Base-by-base conservation (phyloP, 1,140 invertebrate genomes). In the Arion vulgaris region DNA sequence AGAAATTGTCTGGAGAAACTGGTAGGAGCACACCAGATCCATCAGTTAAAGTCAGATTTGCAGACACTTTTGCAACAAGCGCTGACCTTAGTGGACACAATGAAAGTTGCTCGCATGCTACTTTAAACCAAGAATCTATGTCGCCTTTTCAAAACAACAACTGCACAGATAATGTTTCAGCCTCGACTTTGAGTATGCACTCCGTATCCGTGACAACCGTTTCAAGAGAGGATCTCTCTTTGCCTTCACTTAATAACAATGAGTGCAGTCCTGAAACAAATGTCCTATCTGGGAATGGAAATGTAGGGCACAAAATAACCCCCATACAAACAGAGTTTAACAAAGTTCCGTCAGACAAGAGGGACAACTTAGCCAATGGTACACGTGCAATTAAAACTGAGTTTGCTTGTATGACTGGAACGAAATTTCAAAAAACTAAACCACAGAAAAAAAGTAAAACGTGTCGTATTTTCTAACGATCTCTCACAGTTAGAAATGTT, bases 361-460 rank as follows among this genome's bases (percentile, higher is more conserved):
- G 53, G 34, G 26, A 32, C 7, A 28, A 7, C 23, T 15, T 57
- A 11, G 34, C 23, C 13, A 78, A 78, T 66, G 57, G 57, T 1
- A 66, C 51, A 11, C 34, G 34, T 5, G 76, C 39, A 0, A 66
- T 78, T n/a, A 78, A 66, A 62, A 78, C 39, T 78, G 76, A 66
- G 45, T 38, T 78, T 39, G 76, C 53, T 28, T 78, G 76, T 34
- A 78, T 78, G 32, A 9, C 76, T 36, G 76, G 53, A 32, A 57
- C 73, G 7, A 36, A 53, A 17, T 34, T 36, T 38, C 23, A 78
- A 26, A 66, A 36, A 36, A 36, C 5, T 17, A 76, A 23, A 36
- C 19, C n/a, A 15, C 28, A 66, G 9, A 78, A 36, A 66, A 78
- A 78, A 66, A 78, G 76, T 28, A 78, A 78, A 66, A 66, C 76